Evolutionary conservation across 2,113 vertebrate genomes (phyloP), one percentile per base, ranked within the genome.

Genomic region (Oenanthe oenanthe): DNA sequence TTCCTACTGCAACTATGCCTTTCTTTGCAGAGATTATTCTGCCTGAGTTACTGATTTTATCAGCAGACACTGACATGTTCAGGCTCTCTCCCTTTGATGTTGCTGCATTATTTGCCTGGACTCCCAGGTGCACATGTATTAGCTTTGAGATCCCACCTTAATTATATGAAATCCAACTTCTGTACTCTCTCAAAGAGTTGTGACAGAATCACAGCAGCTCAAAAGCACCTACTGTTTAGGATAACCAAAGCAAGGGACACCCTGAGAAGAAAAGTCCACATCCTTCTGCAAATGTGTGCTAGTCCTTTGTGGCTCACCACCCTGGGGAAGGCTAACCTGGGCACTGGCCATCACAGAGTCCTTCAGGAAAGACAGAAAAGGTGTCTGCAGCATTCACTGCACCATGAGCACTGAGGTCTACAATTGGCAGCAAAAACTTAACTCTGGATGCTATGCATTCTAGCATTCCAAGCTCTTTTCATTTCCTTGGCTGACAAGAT

Each of bases 31-130:
- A 77, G 56, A 76, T 28, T 51, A 72, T 88, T 86, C 71, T 86
- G 56, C 18, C 1, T 8, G 68, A 78, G 58, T 16, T 79, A 38
- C 77, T 76, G 91, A 94, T 95, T 89, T 79, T 89, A 95, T 95
- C 93, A 51, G 78, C 67, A 82, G 53, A 87, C 70, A 34, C 70
- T 11, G 67, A 85, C 89, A 62, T 62, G 81, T 79, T 42, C 53
- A 54, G 81, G 71, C 93, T 91, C 81, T 63, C 66, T 68, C 88
- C 71, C 84, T 95, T 89, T 85, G 89, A 88, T 83, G 76, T 50
- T 89, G 81, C 65, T 92, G 31, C 24, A 34, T 74, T 70, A 70
- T 86, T 86, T 79, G 63, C 76, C 78, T 89, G 70, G 38, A 82
- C 80, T 96, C 89, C 67, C 71, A 80, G 88, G 2, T 95, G 88